Conservation (phyloP, 2,888 invertebrate species). For the Hedychridium roseum region DNA sequence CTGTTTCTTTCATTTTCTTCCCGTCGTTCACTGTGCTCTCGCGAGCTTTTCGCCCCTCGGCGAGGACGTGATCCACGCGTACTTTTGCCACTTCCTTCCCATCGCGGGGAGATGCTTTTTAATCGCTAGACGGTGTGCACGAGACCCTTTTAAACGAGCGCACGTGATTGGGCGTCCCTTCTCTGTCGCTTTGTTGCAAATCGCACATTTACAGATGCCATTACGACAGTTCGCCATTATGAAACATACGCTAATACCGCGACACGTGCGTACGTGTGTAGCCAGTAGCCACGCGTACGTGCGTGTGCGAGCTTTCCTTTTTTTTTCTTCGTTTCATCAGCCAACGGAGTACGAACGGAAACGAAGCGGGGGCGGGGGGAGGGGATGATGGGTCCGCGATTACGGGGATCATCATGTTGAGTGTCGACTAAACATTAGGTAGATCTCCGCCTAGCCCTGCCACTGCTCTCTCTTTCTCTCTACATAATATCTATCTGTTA, state of each 20-base stretch:
- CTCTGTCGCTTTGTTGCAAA: conserved; percentile 60
- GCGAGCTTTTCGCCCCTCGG: conserved; percentile 1
- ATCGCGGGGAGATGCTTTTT: conserved; percentile 36
- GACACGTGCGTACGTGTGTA: too few relatives aligned
- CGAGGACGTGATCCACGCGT: too few relatives aligned
- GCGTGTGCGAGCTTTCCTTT: conserved; percentile 6
- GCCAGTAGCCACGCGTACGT: too few relatives aligned
- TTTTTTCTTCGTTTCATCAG: conserved; percentile 13
- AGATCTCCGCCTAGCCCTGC: conserved; percentile 18
- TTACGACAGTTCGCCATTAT: background rate
- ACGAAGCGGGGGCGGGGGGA: too few relatives aligned
- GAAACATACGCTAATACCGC: background rate
- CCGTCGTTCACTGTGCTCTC: conserved; percentile 6
- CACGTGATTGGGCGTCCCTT: conserved; percentile 64
- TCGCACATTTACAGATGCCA: conserved; percentile 35
- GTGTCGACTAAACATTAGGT: conserved; percentile 19
- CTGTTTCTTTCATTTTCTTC: conserved; percentile 6
- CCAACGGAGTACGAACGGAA: too few relatives aligned
- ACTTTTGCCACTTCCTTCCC: too few relatives aligned
- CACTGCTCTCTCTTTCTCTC: background rate
- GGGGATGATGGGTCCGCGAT: too few relatives aligned
- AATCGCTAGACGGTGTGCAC: conserved; percentile 58
- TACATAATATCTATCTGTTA: background rate
- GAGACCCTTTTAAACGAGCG: conserved; percentile 51
- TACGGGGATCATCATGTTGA: too few relatives aligned